Percentiles rank a stretch among this genome's conserved stretches.
Evolutionary conservation across 2,113 vertebrate genomes (phyloP).

Genomic region (Spilogale gracilis): DNA sequence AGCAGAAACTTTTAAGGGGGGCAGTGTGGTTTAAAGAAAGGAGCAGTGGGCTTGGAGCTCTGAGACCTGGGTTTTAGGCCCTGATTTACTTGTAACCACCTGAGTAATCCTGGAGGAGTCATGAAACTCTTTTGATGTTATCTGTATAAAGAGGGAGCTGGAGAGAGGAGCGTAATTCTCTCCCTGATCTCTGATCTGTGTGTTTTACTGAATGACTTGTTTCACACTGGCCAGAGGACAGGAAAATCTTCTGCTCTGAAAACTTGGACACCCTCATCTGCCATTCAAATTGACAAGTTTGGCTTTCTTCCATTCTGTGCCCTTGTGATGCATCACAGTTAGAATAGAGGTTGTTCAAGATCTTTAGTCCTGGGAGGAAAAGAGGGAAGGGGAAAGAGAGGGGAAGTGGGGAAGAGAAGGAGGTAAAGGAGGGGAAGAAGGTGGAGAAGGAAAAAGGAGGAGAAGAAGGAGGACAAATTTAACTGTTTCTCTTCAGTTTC

Average conservation of each 20-base stretch:
- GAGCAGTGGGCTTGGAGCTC: not conserved
- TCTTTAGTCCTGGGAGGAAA: not conserved
- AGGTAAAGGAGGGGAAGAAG: too few species aligned
- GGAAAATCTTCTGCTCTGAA: slow-evolving; percentile 32
- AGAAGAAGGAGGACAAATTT: not conserved
- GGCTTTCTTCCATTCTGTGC: not conserved
- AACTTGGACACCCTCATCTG: not conserved
- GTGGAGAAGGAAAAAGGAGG: not conserved
- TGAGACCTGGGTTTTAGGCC: not conserved
- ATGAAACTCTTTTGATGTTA: not conserved
- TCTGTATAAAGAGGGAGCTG: not conserved
- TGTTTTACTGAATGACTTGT: not conserved
- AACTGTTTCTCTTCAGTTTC: not conserved
- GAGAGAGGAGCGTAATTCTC: not conserved
- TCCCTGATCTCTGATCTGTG: not conserved
- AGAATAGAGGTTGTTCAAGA: not conserved
- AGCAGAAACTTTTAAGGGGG: not conserved
- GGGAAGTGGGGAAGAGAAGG: not conserved
- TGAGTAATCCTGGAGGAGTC: not conserved
- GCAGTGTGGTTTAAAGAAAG: not conserved
- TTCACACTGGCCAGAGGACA: not conserved
- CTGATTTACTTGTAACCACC: not conserved
- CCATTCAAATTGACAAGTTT: not conserved
- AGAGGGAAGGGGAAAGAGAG: not conserved
- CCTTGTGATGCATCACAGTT: not conserved